Evolutionary conservation across 2,888 invertebrate genomes (phyloP).

Genomic region (Acanthacorydalis orientalis): DNA sequence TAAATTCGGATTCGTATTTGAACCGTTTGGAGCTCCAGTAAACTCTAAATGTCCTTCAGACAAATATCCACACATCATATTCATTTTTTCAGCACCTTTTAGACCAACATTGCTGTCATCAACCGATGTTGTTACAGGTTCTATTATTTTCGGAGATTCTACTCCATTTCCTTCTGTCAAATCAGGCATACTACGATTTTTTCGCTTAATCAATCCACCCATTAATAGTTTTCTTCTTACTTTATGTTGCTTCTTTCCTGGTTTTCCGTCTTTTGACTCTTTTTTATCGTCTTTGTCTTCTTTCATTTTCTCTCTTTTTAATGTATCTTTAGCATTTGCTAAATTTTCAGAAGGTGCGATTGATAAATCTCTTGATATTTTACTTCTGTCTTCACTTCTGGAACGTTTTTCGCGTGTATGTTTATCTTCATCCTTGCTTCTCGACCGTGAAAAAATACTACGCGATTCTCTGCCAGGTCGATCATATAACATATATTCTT

Average conservation of each 20-base stretch:
- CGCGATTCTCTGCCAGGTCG: conserved; percentile 51
- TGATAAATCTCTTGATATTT: conserved; percentile 53
- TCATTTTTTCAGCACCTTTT: conserved; percentile 38
- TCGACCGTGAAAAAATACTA: conserved; percentile 48
- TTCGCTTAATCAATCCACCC: conserved; percentile 76
- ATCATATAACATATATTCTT: conserved; percentile 46
- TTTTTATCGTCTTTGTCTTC: conserved; percentile 44
- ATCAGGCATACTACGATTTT: conserved; percentile 85
- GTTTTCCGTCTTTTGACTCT: conserved; percentile 47
- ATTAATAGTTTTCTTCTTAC: conserved; percentile 72
- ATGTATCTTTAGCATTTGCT: conserved; percentile 30
- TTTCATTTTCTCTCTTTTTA: conserved; percentile 34
- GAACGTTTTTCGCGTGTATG: conserved; percentile 61
- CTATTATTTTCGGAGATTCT: conserved; percentile 27
- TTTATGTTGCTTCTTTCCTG: conserved; percentile 79
- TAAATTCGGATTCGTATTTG: conserved; percentile 60
- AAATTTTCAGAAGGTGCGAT: conserved; percentile 38
- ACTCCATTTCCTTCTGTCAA: conserved; percentile 61
- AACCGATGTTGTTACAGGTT: conserved; percentile 33
- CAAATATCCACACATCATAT: conserved; percentile 58
- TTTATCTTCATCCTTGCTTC: conserved; percentile 45
- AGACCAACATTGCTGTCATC: conserved; percentile 62
- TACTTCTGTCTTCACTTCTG: conserved; percentile 71
- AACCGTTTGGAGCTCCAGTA: conserved; percentile 30
- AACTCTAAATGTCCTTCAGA: conserved; percentile 79